Evolutionary conservation across 2,888 invertebrate genomes (phyloP).

Genomic region (Metacarcinus magister): DNA sequence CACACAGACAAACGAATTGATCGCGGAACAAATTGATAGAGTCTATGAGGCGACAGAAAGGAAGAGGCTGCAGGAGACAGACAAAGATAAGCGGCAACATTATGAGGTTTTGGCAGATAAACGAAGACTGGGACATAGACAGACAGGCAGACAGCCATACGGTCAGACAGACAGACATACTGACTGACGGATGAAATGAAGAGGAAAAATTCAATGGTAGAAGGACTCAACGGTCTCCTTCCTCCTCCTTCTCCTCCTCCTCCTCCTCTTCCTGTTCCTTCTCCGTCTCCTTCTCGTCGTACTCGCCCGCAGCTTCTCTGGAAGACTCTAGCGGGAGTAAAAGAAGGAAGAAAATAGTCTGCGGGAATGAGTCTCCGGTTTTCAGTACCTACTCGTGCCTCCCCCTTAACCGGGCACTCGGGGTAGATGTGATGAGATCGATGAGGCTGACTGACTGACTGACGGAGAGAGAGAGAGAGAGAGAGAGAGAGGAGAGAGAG

Average conservation of each 20-base stretch:
- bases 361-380: background rate
- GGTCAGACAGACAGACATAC: too few species aligned
- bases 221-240: background rate
- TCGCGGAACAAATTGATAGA: background rate
- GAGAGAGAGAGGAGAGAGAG: too few species aligned
- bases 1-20: background rate
- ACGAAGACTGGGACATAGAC: background rate
- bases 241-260: too few species aligned
- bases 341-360: conserved; percentile 17
- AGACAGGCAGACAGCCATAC: background rate
- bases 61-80: background rate
- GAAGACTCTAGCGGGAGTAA: background rate
- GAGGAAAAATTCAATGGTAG: background rate
- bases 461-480: background rate
- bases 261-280: background rate
- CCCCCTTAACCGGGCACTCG: background rate
- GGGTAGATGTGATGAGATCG: conserved; percentile 26
- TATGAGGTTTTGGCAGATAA: background rate
- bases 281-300: background rate
- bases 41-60: background rate
- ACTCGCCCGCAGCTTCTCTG: background rate
- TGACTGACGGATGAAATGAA: background rate
- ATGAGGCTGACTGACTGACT: background rate
- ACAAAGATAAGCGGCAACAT: background rate
- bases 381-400: background rate